Percentiles rank a stretch among this genome's conserved stretches.
Evolutionary conservation across 2,113 vertebrate species (phyloP).

Genomic region (Willisornis vidua): DNA sequence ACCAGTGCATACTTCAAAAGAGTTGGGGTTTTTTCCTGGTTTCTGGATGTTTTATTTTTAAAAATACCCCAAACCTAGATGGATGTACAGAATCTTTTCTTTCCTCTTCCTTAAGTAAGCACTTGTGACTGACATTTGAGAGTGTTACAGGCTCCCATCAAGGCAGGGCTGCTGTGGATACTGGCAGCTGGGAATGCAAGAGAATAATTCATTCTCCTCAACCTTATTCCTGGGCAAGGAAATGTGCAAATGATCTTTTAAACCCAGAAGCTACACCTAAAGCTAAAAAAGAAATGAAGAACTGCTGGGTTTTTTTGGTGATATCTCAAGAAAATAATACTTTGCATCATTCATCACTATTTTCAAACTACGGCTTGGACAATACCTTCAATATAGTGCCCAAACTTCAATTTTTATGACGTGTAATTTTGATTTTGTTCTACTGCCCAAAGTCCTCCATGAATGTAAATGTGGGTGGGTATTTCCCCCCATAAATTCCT

Average conservation of each 20-base stretch:
- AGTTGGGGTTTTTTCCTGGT: no score
- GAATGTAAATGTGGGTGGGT: not conserved
- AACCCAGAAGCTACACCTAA: not conserved
- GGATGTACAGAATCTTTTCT: not conserved
- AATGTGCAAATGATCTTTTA: not conserved
- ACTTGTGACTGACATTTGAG: not conserved
- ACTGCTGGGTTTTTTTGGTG: not conserved
- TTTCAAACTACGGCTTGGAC: not conserved
- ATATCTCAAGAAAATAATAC: not conserved
- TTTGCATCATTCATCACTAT: not conserved
- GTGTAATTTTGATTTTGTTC: not conserved
- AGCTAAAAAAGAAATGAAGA: not conserved
- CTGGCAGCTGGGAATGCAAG: not conserved
- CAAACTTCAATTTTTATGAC: not conserved
- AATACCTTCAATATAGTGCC: not conserved
- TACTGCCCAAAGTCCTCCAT: not conserved
- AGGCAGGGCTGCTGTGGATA: not conserved
- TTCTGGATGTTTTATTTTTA: not conserved
- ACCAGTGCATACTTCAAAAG: not conserved
- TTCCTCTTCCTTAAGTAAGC: not conserved
- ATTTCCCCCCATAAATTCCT: not conserved
- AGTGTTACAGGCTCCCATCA: not conserved
- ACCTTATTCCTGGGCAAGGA: not conserved
- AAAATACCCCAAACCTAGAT: not conserved
- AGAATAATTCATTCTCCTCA: not conserved